These are phyloP conservation scores for Callyntrura guangdongensis DNA, from an alignment of 2,888 invertebrate species.

Conservation along the genomic window DNA sequence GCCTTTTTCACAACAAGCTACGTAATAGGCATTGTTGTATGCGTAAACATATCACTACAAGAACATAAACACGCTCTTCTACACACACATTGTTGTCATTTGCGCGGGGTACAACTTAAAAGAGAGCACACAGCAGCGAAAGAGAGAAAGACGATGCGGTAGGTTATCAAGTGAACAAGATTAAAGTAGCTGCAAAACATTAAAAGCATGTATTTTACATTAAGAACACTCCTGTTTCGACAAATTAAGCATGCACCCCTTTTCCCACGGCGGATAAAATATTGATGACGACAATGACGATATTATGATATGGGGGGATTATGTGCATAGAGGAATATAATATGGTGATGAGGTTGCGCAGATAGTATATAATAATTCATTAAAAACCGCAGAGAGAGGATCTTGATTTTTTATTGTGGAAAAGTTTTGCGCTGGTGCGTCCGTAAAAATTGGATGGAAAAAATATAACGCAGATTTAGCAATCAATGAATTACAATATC, in stretches of 20 bases:
- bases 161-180: conserved; percentile 70
- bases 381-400: conserved; percentile 30
- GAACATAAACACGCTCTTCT: background rate
- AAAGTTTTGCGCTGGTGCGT: no score
- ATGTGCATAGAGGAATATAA: background rate
- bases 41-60: conserved; percentile 11
- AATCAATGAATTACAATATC: no score
- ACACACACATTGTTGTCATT: conserved; percentile 16
- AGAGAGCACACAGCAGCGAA: background rate
- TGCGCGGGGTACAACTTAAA: background rate
- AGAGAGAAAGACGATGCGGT: conserved; percentile 60
- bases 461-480: no score
- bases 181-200: conserved; percentile 71
- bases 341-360: background rate
- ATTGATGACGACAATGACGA: conserved; percentile 41
- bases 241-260: conserved; percentile 67
- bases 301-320: background rate
- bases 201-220: conserved; percentile 75
- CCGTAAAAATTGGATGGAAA: no score
- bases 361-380: conserved; percentile 63
- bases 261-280: conserved; percentile 63
- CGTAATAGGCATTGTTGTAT: background rate
- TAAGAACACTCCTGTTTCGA: conserved; percentile 58
- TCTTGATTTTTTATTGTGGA: background rate
- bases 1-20: background rate